These are phyloP conservation scores for Tiliacea citrago DNA, from an alignment of 2,888 invertebrate species.

Conservation along the genomic window DNA sequence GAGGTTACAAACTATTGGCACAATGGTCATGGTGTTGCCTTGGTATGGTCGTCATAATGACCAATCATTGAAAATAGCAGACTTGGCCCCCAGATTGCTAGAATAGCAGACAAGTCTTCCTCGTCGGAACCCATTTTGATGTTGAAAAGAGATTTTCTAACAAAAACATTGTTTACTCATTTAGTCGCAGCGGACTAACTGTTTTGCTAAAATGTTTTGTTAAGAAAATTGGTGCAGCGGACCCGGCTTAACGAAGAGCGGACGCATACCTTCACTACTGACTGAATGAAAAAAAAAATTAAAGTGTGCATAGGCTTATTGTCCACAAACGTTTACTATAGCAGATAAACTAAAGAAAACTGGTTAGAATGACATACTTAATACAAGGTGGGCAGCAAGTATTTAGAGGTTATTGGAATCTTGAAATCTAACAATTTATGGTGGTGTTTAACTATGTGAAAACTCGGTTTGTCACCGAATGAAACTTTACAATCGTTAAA, in stretches of 20 bases:
- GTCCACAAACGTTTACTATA: neutral
- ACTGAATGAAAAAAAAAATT: neutral
- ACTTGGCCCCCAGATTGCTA: no score
- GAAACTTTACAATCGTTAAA: constrained; percentile 4
- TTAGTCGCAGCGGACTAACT: no score
- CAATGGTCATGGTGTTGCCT: no score
- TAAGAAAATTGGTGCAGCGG: no score
- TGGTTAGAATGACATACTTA: constrained; percentile 39
- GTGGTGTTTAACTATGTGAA: constrained; percentile 15
- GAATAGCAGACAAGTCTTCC: no score
- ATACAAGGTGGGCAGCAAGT: constrained; percentile 13
- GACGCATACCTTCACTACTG: neutral
- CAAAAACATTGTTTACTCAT: no score
- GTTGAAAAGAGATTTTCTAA: no score
- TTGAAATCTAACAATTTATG: constrained; percentile 50
- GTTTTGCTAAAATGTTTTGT: no score
- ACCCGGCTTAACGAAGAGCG: neutral
- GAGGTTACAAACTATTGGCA: no score
- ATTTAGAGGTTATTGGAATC: constrained; percentile 40
- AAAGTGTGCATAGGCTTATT: neutral
- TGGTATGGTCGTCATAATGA: no score
- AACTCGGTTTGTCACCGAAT: constrained; percentile 12
- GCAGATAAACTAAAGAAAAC: constrained; percentile 25
- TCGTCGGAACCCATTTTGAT: no score
- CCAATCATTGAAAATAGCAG: no score